Percentiles rank a stretch among this genome's conserved stretches.
Evolutionary conservation across 1,140 invertebrate genomes (phyloP).

Genomic region (Rhagoletis zephyria): DNA sequence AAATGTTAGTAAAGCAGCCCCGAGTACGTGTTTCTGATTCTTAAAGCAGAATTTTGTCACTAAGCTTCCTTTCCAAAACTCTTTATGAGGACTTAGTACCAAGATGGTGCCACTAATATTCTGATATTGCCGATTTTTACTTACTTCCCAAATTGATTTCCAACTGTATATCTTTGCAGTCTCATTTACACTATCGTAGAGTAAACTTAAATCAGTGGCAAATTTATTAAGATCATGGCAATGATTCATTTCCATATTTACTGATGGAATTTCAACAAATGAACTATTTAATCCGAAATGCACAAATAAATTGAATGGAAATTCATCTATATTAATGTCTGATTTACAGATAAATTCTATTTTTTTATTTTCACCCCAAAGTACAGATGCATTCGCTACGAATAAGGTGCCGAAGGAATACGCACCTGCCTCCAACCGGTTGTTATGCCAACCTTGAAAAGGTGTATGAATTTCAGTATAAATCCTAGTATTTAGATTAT

Average conservation of each 20-base stretch:
- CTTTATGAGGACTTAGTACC: constrained; percentile 77
- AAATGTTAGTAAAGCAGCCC: constrained; percentile 79
- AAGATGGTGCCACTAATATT: constrained; percentile 77
- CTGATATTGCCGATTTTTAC: constrained; percentile 69
- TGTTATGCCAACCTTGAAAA: constrained; percentile 82
- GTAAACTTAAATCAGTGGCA: constrained; percentile 75
- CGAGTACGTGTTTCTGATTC: constrained; percentile 77
- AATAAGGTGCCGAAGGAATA: constrained; percentile 67
- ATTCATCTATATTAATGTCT: constrained; percentile 71
- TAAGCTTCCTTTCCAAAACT: constrained; percentile 79
- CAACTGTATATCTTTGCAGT: constrained; percentile 74
- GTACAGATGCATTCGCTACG: constrained; percentile 69
- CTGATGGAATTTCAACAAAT: constrained; percentile 75
- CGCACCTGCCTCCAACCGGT: constrained; percentile 76
- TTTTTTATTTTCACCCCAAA: constrained; percentile 78
- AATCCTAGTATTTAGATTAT: constrained; percentile 74
- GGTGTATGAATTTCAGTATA: constrained; percentile 79
- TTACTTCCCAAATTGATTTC: constrained; percentile 76
- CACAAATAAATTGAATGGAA: constrained; percentile 73
- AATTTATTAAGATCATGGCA: constrained; percentile 74
- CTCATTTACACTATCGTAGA: constrained; percentile 64
- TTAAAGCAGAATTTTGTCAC: constrained; percentile 78
- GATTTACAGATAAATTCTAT: constrained; percentile 75
- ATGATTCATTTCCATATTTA: constrained; percentile 76
- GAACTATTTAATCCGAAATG: constrained; percentile 77